Evolutionary conservation across 1,140 invertebrate genomes (phyloP), one percentile per base, ranked within the genome.

Genomic region (Phymastichus coffea): DNA sequence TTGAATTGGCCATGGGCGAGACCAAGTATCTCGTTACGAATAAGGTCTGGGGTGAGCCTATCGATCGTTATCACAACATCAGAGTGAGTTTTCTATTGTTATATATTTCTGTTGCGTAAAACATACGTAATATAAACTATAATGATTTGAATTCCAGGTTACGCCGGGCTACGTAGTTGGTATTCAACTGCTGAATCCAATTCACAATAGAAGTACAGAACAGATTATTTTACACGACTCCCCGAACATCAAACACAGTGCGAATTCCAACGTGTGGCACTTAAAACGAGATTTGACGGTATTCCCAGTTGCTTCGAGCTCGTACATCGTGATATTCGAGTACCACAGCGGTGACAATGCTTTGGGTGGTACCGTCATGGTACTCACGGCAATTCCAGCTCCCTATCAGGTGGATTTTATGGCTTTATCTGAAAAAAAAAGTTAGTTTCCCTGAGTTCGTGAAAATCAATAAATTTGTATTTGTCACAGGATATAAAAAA

Each of bases 271-370:
- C 22, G 70, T 85, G 28, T 96, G 92, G 92, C 84, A 87, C 67
- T 74, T 96, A 0, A 86, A 88, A 66, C 78, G 88, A 20, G 94
- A 97, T 75, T 78, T 93, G 40, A 87, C 88, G 2, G 85, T 91
- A 12, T 98, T 97, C 75, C 95, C 95, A 0, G 87, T 89, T 0
- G 87, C 92, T 1, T 94, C 90, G 58, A 91, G 85, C 63, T 93
- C 90, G 47, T 95, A 90, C 72, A 87, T 87, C 17, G 81, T 97
- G 26, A 84, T 90, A 0, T 76, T 97, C 26, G 85, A 91, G 61
- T 97, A 97, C 70, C 81, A 84, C 26, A 93, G 92, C 71, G 94
- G 94, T 9, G 68, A 67, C 0, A 85, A 87, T 64, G 88, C 93
- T 2, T 75, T 91, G 15, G 94, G 93, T 10, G 89, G 90, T 35